Percentiles rank a stretch among this genome's conserved stretches.
phyloP scores from a whole-genome alignment of 2,113 vertebrate genomes.

The Nerophis ophidion region DNA sequence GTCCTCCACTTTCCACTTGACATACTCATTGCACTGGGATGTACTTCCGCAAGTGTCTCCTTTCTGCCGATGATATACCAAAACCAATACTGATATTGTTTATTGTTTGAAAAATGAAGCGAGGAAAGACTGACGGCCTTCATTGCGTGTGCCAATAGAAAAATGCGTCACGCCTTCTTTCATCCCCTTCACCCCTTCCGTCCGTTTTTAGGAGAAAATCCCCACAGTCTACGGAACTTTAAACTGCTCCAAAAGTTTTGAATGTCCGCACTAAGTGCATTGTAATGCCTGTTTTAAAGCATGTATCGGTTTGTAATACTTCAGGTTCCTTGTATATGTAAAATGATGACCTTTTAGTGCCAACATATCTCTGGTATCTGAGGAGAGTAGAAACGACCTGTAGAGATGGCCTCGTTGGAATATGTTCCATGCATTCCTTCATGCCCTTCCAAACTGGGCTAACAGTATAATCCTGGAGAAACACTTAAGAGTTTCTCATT shows the following conservation, averaged over 20 bases:
- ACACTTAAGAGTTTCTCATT: constrained; percentile 9
- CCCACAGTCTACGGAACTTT: constrained; percentile 57
- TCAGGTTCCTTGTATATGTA: constrained; percentile 68
- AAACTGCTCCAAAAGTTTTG: constrained; percentile 65
- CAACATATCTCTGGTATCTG: constrained; percentile 66
- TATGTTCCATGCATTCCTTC: constrained; percentile 32
- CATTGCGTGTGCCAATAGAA: constrained; percentile 61
- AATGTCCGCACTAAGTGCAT: constrained; percentile 77
- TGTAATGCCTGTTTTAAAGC: constrained; percentile 73
- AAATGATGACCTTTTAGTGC: constrained; percentile 64
- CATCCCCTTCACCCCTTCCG: constrained; percentile 38
- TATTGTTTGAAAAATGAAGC: constrained; percentile 28
- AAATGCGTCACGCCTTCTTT: constrained; percentile 34
- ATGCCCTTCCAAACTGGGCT: constrained; percentile 9
- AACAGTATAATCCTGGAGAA: constrained; percentile 10
- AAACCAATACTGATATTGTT: constrained; percentile 51
- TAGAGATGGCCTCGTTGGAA: constrained; percentile 53
- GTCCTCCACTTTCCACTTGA: constrained; percentile 24
- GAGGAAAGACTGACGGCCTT: constrained; percentile 57
- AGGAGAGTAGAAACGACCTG: constrained; percentile 62
- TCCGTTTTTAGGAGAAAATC: constrained; percentile 47
- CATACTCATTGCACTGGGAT: constrained; percentile 59
- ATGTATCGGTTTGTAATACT: constrained; percentile 68
- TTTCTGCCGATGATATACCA: constrained; percentile 47
- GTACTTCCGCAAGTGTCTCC: constrained; percentile 62